Evolutionary conservation across 2,888 invertebrate genomes (phyloP), one percentile per base, ranked within the genome.

Genomic region (Pachydiplax longipennis): DNA sequence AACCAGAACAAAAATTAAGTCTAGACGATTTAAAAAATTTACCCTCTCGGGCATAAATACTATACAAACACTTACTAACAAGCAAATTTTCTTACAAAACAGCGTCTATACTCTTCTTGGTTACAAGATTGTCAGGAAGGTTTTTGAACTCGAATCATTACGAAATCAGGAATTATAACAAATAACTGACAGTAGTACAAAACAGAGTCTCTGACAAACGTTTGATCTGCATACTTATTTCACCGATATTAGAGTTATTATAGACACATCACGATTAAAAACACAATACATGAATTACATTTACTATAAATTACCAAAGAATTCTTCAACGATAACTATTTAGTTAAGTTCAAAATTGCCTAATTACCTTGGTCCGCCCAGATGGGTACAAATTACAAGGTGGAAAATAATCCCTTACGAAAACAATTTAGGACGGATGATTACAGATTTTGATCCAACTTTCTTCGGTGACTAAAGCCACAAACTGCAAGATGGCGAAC

Each of bases 321-420:
- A 53, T 90, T 53, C 81, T 58, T 90, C 37, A 91, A 90, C 90
- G 61, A 82, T 53, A 48, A 81, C 40, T 61, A 82, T 83, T 5
- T 25, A 25, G 40, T n/a, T 90, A 82, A 83, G 48, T 90, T 90
- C 35, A 40, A 90, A 13, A 61, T 22, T 15, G 15, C 31, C 35
- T 81, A 58, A 90, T 94, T 95, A 97, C 97, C 96, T 96, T 96
- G 96, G 97, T 97, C 96, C 96, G 96, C 96, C 96, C 96, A 95
- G 96, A 95, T 96, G 95, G 95, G 95, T 96, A 95, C 94, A 95
- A 94, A 95, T 95, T 95, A 95, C 95, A 95, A 95, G 95, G 95
- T 95, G 94, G 94, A 93, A 94, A 93, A 93, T 92, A 93, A 93
- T 94, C 94, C 82, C 94, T 93, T 93, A 93, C 93, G 92, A 93